phyloP scores from a whole-genome alignment of 2,797 vertebrate species.

The Psittacula derbiana region DNA sequence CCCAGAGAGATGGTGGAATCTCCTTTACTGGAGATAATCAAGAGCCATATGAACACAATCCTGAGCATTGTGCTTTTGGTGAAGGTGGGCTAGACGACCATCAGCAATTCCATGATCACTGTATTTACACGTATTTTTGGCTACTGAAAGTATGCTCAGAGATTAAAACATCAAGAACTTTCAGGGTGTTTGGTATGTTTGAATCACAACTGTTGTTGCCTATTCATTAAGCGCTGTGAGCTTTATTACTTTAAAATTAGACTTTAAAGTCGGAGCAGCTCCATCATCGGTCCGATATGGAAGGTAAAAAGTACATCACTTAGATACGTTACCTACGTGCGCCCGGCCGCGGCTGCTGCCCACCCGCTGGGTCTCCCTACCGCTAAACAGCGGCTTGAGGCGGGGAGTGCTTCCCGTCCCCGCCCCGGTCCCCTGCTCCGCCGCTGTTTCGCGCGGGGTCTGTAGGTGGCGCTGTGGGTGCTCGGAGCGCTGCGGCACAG shows the following conservation, averaged over 20 bases:
- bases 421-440: too few relatives aligned
- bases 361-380: too few relatives aligned
- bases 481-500: neutral
- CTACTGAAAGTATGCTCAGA: too few relatives aligned
- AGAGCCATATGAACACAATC: neutral
- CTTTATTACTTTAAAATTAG: neutral
- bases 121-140: neutral
- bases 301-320: accelerated
- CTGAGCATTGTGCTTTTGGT: neutral
- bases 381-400: neutral
- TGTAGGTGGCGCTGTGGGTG: neutral
- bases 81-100: neutral
- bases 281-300: accelerated
- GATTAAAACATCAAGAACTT: neutral
- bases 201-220: neutral
- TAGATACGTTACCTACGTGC: neutral
- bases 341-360: neutral
- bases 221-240: too few relatives aligned
- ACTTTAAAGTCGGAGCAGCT: neutral
- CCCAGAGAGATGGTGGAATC: neutral
- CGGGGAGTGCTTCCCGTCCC: neutral
- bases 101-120: neutral
- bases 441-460: neutral
- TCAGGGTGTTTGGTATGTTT: neutral
- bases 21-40: neutral